A percentile compares a stretch with the other conserved stretches of the same genome.
phyloP scores from a whole-genome alignment of 2,113 vertebrate species.

The Actenoides hombroni region DNA sequence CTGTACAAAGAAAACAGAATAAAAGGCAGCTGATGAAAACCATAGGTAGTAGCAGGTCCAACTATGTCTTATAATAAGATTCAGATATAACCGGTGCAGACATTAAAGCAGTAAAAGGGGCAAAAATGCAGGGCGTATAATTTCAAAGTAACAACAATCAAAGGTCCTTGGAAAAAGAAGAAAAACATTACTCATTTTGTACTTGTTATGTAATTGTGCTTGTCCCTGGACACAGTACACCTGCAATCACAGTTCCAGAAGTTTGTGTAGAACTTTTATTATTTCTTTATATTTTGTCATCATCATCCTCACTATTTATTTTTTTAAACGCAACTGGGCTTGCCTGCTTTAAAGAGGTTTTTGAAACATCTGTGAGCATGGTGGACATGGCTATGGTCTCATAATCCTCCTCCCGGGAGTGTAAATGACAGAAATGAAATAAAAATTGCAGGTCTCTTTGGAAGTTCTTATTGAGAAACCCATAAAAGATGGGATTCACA shows the following conservation, averaged over 20 bases:
- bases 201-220: conserved; percentile 49
- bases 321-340: conserved; percentile 77
- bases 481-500: conserved; percentile 88
- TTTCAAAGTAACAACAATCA: conserved; percentile 27
- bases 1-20: conserved; percentile 26
- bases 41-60: conserved; percentile 23
- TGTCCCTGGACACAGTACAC: conserved; percentile 30
- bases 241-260: neutral
- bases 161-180: conserved; percentile 4
- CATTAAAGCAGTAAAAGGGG: conserved; percentile 47
- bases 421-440: conserved; percentile 84
- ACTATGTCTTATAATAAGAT: conserved; percentile 8
- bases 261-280: neutral
- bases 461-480: conserved; percentile 90
- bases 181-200: neutral
- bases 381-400: conserved; percentile 90
- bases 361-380: conserved; percentile 87
- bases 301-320: conserved; percentile 67
- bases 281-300: conserved; percentile 67
- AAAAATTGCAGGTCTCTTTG: conserved; percentile 86
- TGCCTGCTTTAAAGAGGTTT: conserved; percentile 83
- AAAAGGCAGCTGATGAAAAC: conserved; percentile 19
- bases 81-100: conserved; percentile 15
- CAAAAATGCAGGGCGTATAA: neutral
- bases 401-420: conserved; percentile 83